Evolutionary conservation across 2,797 vertebrate species (phyloP).

Genomic region (Acanthornis magna): DNA sequence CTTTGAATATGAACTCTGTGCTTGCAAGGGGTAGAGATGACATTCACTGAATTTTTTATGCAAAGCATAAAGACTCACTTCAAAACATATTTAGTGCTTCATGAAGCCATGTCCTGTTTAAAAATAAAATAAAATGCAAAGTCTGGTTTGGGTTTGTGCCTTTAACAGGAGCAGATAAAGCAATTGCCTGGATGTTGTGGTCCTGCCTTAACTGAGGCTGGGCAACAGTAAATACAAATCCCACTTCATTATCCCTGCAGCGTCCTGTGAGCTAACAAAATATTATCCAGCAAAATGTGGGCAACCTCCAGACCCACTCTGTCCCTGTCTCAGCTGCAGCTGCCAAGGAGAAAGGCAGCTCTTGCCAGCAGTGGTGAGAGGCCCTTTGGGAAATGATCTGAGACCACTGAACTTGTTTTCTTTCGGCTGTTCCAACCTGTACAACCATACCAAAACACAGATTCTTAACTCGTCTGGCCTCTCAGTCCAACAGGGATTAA

Average conservation of each 20-base stretch:
- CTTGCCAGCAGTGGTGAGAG: constrained; percentile 7
- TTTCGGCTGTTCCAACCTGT: neutral
- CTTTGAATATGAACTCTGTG: constrained; percentile 5
- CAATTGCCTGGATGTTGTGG: neutral
- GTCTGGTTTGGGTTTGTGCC: neutral
- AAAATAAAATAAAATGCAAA: neutral
- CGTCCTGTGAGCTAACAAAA: neutral
- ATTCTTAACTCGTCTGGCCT: neutral
- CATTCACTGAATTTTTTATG: neutral
- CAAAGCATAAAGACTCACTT: neutral
- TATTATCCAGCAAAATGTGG: neutral
- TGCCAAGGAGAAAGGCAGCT: neutral
- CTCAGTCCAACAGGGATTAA: neutral
- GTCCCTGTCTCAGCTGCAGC: neutral
- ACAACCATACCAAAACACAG: neutral
- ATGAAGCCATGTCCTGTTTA: neutral
- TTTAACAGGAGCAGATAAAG: neutral
- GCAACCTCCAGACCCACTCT: neutral
- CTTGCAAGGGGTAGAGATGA: neutral
- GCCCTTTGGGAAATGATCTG: constrained; percentile 15
- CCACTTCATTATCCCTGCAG: neutral
- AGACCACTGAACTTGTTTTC: neutral
- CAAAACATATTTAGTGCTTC: constrained; percentile 7
- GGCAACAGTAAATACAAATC: neutral
- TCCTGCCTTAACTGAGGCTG: neutral